phyloP scores from a whole-genome alignment of 2,888 invertebrate species.

The Drosophila mayaguana region DNA sequence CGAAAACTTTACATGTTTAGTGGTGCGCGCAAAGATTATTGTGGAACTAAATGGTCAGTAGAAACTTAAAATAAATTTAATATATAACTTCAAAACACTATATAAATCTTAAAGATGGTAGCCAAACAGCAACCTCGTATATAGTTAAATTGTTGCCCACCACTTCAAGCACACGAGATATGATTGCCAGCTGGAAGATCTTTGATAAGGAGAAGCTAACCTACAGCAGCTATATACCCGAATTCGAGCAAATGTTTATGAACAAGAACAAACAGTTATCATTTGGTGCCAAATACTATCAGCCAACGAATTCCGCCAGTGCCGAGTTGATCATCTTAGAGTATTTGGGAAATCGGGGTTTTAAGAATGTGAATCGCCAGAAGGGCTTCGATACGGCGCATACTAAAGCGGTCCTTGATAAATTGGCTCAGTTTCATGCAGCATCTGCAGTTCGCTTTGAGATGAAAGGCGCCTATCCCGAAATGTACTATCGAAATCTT shows the following conservation, averaged over 20 bases:
- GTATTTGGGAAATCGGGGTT: constrained; percentile 71
- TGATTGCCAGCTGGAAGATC: constrained; percentile 68
- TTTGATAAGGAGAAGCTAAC: constrained; percentile 81
- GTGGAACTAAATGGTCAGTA: constrained; percentile 65
- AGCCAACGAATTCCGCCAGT: constrained; percentile 18
- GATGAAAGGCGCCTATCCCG: constrained; percentile 70
- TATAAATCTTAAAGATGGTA: constrained; percentile 51
- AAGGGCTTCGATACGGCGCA: constrained; percentile 84
- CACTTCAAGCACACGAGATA: constrained; percentile 45
- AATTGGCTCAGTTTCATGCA: constrained; percentile 86
- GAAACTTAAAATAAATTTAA: background rate
- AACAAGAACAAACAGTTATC: constrained; percentile 51
- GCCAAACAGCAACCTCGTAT: constrained; percentile 56
- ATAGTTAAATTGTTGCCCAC: constrained; percentile 70
- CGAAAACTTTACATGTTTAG: constrained; percentile 79
- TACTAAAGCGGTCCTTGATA: constrained; percentile 78
- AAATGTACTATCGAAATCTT: constrained; percentile 65
- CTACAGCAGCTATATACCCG: constrained; percentile 74
- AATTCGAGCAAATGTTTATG: constrained; percentile 76
- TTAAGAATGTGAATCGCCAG: constrained; percentile 65
- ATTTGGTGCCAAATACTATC: constrained; percentile 73
- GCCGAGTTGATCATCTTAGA: constrained; percentile 76
- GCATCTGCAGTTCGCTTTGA: constrained; percentile 85
- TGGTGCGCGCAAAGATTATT: constrained; percentile 65
- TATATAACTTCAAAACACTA: background rate